These are phyloP conservation scores for Portunus trituberculatus DNA, from an alignment of 1,140 invertebrate species.

Conservation along the genomic window DNA sequence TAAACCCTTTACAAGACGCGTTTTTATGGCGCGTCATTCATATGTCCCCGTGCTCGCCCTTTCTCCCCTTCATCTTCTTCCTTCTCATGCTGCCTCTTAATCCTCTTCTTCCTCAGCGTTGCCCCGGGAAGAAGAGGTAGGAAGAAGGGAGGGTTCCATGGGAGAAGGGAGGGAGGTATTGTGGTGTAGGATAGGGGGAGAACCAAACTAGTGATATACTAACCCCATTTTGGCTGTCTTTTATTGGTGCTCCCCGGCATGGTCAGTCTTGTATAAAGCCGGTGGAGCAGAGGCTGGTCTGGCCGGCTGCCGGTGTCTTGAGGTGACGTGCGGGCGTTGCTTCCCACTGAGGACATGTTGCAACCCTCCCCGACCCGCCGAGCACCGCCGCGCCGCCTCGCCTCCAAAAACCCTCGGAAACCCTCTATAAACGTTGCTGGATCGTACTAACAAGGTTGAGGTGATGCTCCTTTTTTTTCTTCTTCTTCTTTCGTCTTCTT, in stretches of 20 bases:
- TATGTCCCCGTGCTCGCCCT: not conserved
- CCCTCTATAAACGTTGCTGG: not conserved
- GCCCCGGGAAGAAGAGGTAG: not conserved
- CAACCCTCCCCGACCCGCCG: not conserved
- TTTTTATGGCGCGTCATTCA: not conserved
- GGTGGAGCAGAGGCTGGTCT: not conserved
- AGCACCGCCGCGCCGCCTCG: not conserved
- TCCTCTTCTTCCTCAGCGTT: not conserved
- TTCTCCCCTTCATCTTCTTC: not conserved
- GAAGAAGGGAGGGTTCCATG: not conserved
- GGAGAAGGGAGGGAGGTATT: not conserved
- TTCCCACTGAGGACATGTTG: not conserved
- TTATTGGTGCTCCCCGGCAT: too few relatives aligned
- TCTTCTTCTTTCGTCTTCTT: not conserved
- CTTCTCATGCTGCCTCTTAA: not conserved
- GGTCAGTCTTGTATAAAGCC: not conserved
- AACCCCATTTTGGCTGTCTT: too few relatives aligned
- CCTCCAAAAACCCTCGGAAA: conserved; percentile 24
- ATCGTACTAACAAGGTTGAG: conserved; percentile 59
- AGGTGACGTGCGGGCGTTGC: not conserved
- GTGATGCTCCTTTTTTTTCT: not conserved
- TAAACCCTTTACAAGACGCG: not conserved
- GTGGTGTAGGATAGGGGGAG: not conserved
- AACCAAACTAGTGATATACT: not conserved
- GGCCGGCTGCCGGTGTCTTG: too few relatives aligned